A percentile compares a stretch with the other conserved stretches of the same genome.
phyloP scores from a whole-genome alignment of 2,797 vertebrate genomes.

The Cynodonichthys magdalenae region DNA sequence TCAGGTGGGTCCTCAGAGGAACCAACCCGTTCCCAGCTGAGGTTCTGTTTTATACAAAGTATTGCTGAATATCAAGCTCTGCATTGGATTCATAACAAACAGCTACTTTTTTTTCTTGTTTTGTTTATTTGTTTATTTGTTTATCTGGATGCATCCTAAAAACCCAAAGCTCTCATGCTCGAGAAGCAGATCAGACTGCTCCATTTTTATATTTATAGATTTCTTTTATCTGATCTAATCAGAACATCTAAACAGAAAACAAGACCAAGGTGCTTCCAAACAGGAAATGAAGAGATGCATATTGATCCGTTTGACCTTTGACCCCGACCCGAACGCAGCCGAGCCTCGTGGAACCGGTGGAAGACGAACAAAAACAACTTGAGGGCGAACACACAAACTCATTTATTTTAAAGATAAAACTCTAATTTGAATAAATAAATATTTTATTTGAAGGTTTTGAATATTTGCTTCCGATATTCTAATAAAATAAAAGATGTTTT shows the following conservation, averaged over 20 bases:
- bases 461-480: slow-evolving; percentile 79
- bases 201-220: no score
- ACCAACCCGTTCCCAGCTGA: slow-evolving; percentile 26
- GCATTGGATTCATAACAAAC: slow-evolving; percentile 61
- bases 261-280: slow-evolving; percentile 64
- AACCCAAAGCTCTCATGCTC: slow-evolving; percentile 69
- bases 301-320: slow-evolving; percentile 26
- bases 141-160: slow-evolving; percentile 55
- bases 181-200: no score
- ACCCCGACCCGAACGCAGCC: slow-evolving; percentile 38
- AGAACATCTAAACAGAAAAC: slow-evolving; percentile 73
- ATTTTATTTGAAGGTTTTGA: slow-evolving; percentile 66
- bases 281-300: slow-evolving; percentile 36
- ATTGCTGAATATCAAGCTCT: slow-evolving; percentile 77
- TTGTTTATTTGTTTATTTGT: not conserved
- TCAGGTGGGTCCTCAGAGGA: not conserved
- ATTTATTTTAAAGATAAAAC: slow-evolving; percentile 65
- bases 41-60: slow-evolving; percentile 67
- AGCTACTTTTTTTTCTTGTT: slow-evolving; percentile 51
- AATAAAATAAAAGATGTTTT: slow-evolving; percentile 75
- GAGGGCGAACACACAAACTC: slow-evolving; percentile 56
- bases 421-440: slow-evolving; percentile 74
- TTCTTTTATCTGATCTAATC: slow-evolving; percentile 54
- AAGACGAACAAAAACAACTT: slow-evolving; percentile 43
- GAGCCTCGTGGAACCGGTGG: slow-evolving; percentile 40